Conservation (phyloP, 1,140 invertebrate species). For the Anthonomus grandis region DNA sequence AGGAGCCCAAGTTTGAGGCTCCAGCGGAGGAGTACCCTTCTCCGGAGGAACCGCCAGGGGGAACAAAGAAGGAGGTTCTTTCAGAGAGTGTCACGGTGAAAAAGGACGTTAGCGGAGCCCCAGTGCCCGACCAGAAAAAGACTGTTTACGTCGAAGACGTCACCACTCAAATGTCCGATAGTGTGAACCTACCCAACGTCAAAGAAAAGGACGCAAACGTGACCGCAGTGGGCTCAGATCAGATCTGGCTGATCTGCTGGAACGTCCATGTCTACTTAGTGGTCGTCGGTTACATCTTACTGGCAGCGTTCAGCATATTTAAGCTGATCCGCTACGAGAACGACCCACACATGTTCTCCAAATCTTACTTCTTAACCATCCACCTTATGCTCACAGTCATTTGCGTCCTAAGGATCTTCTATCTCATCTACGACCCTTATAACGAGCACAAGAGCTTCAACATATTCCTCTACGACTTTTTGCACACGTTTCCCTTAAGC, state of each 20-base stretch:
- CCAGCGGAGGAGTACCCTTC: conserved; percentile 10
- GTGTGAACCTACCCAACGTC: conserved; percentile 43
- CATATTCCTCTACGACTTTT: conserved; percentile 73
- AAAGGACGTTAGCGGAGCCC: conserved; percentile 28
- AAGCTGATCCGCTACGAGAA: conserved; percentile 78
- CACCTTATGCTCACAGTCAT: conserved; percentile 77
- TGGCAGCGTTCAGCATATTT: conserved; percentile 78
- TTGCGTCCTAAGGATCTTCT: conserved; percentile 77
- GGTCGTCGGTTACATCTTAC: conserved; percentile 74
- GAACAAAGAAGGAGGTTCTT: conserved; percentile 22
- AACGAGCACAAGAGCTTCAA: conserved; percentile 76
- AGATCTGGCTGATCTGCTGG: conserved; percentile 78
- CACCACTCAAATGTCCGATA: conserved; percentile 44
- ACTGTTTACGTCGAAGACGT: conserved; percentile 33
- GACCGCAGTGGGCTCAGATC: conserved; percentile 42
- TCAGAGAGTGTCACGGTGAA: conserved; percentile 41
- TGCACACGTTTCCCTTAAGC: conserved; percentile 78
- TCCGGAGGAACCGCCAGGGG: background rate
- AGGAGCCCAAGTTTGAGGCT: conserved; percentile 40
- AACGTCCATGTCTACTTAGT: conserved; percentile 84
- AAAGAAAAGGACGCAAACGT: conserved; percentile 43
- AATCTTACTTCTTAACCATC: conserved; percentile 80
- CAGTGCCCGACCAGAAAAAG: conserved; percentile 31
- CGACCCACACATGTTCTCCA: conserved; percentile 72
- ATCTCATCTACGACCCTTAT: conserved; percentile 86